phyloP scores from a whole-genome alignment of 2,113 vertebrate species.

The Sarotherodon lohbergeri region DNA sequence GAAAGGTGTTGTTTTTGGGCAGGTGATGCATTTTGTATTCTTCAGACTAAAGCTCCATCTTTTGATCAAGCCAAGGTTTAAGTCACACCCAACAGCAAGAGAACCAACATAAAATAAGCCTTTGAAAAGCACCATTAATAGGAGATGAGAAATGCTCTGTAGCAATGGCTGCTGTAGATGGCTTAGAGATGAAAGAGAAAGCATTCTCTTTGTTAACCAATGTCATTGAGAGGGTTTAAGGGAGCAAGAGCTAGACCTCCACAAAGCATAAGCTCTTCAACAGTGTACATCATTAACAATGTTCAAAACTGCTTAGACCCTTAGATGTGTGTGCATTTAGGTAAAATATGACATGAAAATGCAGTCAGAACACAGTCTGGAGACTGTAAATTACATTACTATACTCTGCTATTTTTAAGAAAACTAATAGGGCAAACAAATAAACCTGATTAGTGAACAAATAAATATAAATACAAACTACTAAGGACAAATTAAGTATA shows the following conservation, averaged over 20 bases:
- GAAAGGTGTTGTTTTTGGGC: slow-evolving; percentile 2
- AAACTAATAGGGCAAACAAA: neutral
- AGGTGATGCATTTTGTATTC: slow-evolving; percentile 48
- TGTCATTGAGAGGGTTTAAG: slow-evolving; percentile 50
- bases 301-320: neutral
- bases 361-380: neutral
- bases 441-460: neutral
- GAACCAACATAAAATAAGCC: slow-evolving; percentile 58
- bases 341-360: neutral
- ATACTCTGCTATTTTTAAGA: neutral
- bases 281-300: neutral
- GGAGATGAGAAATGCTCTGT: slow-evolving; percentile 45
- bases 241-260: neutral
- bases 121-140: slow-evolving; percentile 59
- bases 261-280: slow-evolving; percentile 19
- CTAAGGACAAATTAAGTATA: neutral
- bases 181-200: slow-evolving; percentile 65
- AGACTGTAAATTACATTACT: neutral
- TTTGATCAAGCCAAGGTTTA: slow-evolving; percentile 66
- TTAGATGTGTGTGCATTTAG: neutral
- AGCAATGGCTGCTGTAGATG: slow-evolving; percentile 47
- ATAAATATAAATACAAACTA: neutral
- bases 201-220: slow-evolving; percentile 70
- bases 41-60: slow-evolving; percentile 44
- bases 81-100: slow-evolving; percentile 46